A percentile compares a stretch with the other conserved stretches of the same genome.
Conservation (phyloP, 2,113 vertebrate genomes). For the Columba janthina region DNA sequence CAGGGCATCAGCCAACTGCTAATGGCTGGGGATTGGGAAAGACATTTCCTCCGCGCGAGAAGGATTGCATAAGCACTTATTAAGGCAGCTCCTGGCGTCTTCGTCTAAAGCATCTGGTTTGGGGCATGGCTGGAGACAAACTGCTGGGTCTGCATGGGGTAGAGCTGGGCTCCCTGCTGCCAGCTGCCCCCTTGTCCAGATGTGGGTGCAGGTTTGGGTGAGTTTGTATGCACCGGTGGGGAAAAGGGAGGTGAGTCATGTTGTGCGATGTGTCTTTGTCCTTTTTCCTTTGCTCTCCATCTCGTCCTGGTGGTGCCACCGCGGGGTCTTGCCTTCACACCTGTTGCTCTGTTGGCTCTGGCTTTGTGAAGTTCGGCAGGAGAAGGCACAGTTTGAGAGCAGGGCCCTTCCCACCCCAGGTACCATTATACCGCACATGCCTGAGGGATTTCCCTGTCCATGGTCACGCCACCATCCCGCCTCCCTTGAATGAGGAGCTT, state of each 20-base stretch:
- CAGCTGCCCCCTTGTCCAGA: not conserved
- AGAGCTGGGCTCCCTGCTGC: not conserved
- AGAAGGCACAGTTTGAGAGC: not conserved
- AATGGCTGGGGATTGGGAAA: constrained; percentile 58
- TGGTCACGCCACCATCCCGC: accelerated
- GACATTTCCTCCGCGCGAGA: constrained; percentile 38
- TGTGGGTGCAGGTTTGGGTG: not conserved
- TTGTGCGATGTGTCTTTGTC: not conserved
- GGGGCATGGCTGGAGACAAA: constrained; percentile 40
- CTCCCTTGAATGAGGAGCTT: not conserved
- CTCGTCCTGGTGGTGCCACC: not conserved
- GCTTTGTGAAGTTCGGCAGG: not conserved
- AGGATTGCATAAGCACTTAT: constrained; percentile 45
- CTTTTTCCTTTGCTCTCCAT: not conserved
- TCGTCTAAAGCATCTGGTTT: constrained; percentile 36
- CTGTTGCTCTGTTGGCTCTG: not conserved
- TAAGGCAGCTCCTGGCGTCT: constrained; percentile 56
- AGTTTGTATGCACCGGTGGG: accelerated
- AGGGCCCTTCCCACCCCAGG: not conserved
- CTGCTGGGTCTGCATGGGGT: not conserved
- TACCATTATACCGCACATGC: accelerated
- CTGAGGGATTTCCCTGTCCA: not conserved
- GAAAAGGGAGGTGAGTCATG: not conserved
- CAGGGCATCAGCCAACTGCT: constrained; percentile 56
- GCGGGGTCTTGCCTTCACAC: accelerated